Percentiles rank a stretch among this genome's conserved stretches.
phyloP scores from a whole-genome alignment of 2,797 vertebrate species.

The Malacoctenus gilli region DNA sequence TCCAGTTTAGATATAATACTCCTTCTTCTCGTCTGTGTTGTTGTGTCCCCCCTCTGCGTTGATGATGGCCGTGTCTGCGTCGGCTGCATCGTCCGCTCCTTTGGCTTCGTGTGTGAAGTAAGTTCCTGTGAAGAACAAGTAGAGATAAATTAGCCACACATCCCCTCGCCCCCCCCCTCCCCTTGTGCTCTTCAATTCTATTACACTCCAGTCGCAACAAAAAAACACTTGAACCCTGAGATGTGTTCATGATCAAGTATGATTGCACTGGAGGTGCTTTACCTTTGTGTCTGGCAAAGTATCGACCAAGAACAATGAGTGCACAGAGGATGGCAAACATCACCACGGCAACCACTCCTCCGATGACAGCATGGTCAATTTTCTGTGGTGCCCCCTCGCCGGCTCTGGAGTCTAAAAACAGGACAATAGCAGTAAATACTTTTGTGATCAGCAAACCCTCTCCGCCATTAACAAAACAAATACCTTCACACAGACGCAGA shows the following conservation, averaged over 20 bases:
- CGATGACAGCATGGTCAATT: conserved; percentile 97
- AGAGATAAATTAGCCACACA: conserved; percentile 45
- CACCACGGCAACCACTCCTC: conserved; percentile 97
- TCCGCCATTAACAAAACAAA: conserved; percentile 37
- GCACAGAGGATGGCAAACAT: conserved; percentile 98
- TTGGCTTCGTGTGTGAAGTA: conserved; percentile 99
- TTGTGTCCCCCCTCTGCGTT: conserved; percentile 99
- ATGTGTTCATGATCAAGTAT: conserved; percentile 64
- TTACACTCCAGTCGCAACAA: conserved; percentile 23
- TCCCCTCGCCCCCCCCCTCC: neutral
- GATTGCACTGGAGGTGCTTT: conserved; percentile 54
- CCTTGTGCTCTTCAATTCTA: conserved; percentile 25
- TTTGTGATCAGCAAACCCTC: conserved; percentile 47
- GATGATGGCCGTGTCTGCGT: conserved; percentile 99
- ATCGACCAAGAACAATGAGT: conserved; percentile 97
- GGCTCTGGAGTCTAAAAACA: conserved; percentile 91
- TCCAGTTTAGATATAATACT: conserved; percentile 96
- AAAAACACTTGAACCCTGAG: conserved; percentile 53
- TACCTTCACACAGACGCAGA: conserved; percentile 23
- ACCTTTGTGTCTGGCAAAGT: conserved; percentile 99
- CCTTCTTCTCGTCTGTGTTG: conserved; percentile 99
- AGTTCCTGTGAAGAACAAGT: conserved; percentile 84
- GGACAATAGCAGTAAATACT: conserved; percentile 62
- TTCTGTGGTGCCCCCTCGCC: conserved; percentile 90
- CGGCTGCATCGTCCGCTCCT: conserved; percentile 98